Conservation (phyloP, 2,113 vertebrate species). For the Amphilophus citrinellus region DNA sequence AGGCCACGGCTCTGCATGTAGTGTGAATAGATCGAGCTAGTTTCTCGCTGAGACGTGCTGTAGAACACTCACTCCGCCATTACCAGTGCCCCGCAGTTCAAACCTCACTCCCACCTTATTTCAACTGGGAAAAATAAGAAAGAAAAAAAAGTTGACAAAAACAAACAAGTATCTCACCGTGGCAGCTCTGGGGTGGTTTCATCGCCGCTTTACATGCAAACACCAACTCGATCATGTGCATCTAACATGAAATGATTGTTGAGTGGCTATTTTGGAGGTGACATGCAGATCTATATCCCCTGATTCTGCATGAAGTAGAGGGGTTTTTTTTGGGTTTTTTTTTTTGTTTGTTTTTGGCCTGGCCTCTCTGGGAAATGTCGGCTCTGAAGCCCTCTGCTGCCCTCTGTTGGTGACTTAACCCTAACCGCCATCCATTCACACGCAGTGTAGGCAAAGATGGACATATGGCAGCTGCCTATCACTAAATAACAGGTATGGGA, state of each 20-base stretch:
- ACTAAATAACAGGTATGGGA: slow-evolving; percentile 69
- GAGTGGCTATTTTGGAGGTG: slow-evolving; percentile 46
- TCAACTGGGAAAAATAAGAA: slow-evolving; percentile 46
- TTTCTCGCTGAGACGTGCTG: slow-evolving; percentile 75
- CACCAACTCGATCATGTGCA: slow-evolving; percentile 4
- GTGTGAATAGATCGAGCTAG: slow-evolving; percentile 74
- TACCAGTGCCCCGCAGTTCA: slow-evolving; percentile 77
- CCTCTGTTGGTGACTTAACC: slow-evolving; percentile 71
- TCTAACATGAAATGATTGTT: slow-evolving; percentile 4
- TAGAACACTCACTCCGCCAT: slow-evolving; percentile 68
- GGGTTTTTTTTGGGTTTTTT: background rate
- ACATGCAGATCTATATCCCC: slow-evolving; percentile 19
- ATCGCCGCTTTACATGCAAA: slow-evolving; percentile 20
- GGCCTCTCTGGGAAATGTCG: slow-evolving; percentile 16
- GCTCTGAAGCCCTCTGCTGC: slow-evolving; percentile 79
- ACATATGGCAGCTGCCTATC: slow-evolving; percentile 73
- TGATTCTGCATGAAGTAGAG: slow-evolving; percentile 1
- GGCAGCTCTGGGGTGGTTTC: slow-evolving; percentile 14
- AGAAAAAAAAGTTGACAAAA: slow-evolving; percentile 62
- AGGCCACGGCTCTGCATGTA: slow-evolving; percentile 77
- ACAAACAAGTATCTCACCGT: slow-evolving; percentile 47
- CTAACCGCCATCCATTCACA: slow-evolving; percentile 14
- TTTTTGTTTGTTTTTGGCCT: background rate
- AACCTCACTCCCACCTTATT: slow-evolving; percentile 64
- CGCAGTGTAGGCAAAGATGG: slow-evolving; percentile 44